Evolutionary conservation across 2,797 vertebrate species (phyloP).

Genomic region (Channallabes apus): DNA sequence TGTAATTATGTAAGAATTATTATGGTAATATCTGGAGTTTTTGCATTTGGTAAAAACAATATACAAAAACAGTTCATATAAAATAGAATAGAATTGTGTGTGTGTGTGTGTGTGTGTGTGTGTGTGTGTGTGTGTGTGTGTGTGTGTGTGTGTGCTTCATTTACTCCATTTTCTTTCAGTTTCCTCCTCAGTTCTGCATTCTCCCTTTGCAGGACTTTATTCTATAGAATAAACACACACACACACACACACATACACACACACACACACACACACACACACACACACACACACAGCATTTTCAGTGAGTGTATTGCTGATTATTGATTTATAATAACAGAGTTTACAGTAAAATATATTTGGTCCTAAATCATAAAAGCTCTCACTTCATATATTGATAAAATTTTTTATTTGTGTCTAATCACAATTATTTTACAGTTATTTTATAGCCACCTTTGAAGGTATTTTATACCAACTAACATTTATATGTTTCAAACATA

Average conservation of each 20-base stretch:
- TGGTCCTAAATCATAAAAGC: background rate
- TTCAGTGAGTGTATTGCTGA: background rate
- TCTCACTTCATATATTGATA: background rate
- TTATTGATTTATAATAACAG: background rate
- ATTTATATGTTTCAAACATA: background rate
- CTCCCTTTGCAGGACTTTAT: slow-evolving; percentile 74
- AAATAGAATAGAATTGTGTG: too few species aligned
- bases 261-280: background rate
- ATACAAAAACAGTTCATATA: background rate
- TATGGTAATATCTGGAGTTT: too few species aligned
- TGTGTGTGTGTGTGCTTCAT: background rate
- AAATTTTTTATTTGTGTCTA: background rate
- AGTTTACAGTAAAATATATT: background rate
- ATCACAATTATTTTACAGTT: background rate
- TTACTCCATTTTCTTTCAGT: slow-evolving; percentile 47
- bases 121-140: slow-evolving; percentile 17
- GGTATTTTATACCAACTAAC: background rate
- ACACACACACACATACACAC: background rate
- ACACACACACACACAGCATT: slow-evolving; percentile 6
- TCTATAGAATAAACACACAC: slow-evolving; percentile 58
- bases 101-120: slow-evolving; percentile 20
- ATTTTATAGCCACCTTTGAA: background rate
- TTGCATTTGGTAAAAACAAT: too few species aligned
- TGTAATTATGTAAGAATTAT: too few species aligned
- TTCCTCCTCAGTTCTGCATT: slow-evolving; percentile 69